phyloP scores from a whole-genome alignment of 2,797 vertebrate genomes.

The Pseudochirops cupreus region DNA sequence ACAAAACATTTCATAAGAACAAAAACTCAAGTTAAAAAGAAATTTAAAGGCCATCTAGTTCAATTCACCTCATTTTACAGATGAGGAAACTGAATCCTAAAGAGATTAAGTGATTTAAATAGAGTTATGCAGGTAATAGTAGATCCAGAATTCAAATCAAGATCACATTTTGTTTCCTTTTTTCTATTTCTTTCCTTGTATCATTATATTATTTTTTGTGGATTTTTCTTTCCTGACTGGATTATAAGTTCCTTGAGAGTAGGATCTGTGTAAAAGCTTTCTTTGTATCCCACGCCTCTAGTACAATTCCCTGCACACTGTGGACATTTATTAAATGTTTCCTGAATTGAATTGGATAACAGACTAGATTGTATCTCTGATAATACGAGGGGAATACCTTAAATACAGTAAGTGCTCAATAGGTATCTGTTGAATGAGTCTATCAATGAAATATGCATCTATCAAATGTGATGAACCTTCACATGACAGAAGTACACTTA shows the following conservation, averaged over 20 bases:
- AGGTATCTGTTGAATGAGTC: neutral
- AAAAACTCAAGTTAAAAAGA: neutral
- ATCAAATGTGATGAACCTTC: neutral
- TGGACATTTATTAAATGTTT: slow-evolving; percentile 19
- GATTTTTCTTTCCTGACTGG: neutral
- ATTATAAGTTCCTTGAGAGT: neutral
- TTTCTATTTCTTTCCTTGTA: neutral
- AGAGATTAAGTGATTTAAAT: neutral
- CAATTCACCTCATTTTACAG: neutral
- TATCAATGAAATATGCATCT: neutral
- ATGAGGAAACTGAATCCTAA: neutral
- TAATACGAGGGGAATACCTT: neutral
- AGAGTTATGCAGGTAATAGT: neutral
- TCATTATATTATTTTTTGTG: too few species aligned
- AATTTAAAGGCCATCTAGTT: neutral
- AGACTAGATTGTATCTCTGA: neutral
- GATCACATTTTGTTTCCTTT: neutral
- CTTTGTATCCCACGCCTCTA: neutral
- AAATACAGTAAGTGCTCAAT: neutral
- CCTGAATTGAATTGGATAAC: neutral
- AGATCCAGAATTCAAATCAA: neutral
- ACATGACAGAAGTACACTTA: neutral
- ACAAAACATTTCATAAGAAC: neutral
- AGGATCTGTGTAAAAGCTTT: neutral
- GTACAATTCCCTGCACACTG: neutral